Conservation (phyloP, 2,888 invertebrate genomes). For the Sarcophaga carnaria region DNA sequence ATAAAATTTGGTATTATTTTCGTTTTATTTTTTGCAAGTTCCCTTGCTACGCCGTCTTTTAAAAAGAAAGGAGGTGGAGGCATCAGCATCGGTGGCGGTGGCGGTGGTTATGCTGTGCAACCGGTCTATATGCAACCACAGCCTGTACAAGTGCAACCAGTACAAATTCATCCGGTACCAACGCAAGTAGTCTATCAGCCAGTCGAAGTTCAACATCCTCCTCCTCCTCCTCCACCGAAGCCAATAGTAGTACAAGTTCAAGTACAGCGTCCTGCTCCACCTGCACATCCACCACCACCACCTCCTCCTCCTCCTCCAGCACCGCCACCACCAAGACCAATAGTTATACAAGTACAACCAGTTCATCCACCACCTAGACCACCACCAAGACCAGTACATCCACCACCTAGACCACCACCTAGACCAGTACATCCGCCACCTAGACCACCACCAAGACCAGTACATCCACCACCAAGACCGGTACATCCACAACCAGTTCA, state of each 20-base stretch:
- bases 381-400: not conserved
- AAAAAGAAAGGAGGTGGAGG: conserved; percentile 26
- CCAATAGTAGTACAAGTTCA: conserved; percentile 23
- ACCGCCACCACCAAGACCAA: conserved; percentile 2
- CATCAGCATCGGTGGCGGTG: not conserved
- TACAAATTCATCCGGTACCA: not conserved
- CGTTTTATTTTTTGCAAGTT: conserved; percentile 3
- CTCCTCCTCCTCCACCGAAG: conserved; percentile 29
- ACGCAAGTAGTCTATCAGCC: conserved; percentile 26
- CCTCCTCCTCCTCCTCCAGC: not conserved
- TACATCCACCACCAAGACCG: not conserved
- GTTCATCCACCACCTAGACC: conserved; percentile 28
- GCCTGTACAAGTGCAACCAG: not conserved
- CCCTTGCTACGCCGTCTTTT: conserved; percentile 7
- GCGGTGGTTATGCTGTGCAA: conserved; percentile 21
- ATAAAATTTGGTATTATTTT: not conserved
- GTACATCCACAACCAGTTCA: conserved; percentile 12
- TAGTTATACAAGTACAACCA: conserved; percentile 32
- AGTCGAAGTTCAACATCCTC: not conserved
- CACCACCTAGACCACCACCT: not conserved
- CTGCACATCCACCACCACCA: conserved; percentile 31
- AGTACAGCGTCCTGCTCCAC: conserved; percentile 8
- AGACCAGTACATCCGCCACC: conserved; percentile 29
- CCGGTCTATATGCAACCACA: conserved; percentile 35
- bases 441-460: conserved; percentile 2